Evolutionary conservation across 37 sponge, comb jelly and placozoan species (phyloP).

Genomic region (Dysidea cf. avara): DNA sequence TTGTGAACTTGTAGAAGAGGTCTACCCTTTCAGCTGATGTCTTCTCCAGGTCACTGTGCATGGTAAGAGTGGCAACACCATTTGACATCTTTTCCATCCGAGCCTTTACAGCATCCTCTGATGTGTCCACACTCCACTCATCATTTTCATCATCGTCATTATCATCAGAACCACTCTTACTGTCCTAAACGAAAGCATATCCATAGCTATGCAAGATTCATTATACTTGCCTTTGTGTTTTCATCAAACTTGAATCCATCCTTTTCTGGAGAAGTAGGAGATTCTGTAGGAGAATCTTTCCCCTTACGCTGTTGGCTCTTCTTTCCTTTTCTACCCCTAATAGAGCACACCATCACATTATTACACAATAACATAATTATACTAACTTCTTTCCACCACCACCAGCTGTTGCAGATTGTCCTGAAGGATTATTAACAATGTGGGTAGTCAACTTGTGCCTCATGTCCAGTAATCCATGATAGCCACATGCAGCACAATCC

Average conservation of each 20-base stretch:
- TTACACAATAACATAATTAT: too few relatives aligned
- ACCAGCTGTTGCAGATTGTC: slow-evolving; percentile 22
- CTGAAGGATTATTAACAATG: slow-evolving; percentile 92
- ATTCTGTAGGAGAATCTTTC: slow-evolving; percentile 22
- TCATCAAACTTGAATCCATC: background rate
- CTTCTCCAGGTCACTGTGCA: slow-evolving; percentile 70
- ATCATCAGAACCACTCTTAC: background rate
- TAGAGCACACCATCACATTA: background rate
- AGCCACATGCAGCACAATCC: slow-evolving; percentile 92
- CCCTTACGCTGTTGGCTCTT: slow-evolving; percentile 52
- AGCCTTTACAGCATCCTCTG: slow-evolving; percentile 77
- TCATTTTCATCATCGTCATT: slow-evolving; percentile 62
- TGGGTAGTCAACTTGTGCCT: slow-evolving; percentile 86
- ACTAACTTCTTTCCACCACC: slow-evolving; percentile 63
- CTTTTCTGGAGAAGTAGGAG: slow-evolving; percentile 8
- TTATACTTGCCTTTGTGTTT: background rate
- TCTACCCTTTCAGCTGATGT: slow-evolving; percentile 66
- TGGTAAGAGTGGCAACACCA: slow-evolving; percentile 53
- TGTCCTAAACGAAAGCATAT: too few relatives aligned
- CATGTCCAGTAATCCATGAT: slow-evolving; percentile 66
- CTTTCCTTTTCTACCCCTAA: slow-evolving; percentile 13
- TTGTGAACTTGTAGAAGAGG: slow-evolving; percentile 86
- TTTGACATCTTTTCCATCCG: slow-evolving; percentile 60
- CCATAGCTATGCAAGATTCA: too few relatives aligned
- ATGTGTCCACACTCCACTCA: slow-evolving; percentile 89